Conservation (phyloP, 2,888 invertebrate genomes). For the Germaria angustata region DNA sequence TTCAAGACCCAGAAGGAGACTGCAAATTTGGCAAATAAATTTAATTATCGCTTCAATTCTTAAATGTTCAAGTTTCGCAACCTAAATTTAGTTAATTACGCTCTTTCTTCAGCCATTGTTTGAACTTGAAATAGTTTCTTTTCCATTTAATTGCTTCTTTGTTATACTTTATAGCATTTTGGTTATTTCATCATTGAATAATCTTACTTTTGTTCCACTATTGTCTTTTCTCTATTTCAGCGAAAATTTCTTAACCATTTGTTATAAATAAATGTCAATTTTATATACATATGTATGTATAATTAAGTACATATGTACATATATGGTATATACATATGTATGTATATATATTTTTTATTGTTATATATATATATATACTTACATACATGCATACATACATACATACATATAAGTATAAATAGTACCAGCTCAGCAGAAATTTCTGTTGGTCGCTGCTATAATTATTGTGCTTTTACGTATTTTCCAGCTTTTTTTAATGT, state of each 20-base stretch:
- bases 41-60: too few species aligned
- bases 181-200: slow-evolving; percentile 21
- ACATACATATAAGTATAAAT: slow-evolving; percentile 70
- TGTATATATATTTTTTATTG: not conserved
- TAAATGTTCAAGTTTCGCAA: too few species aligned
- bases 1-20: slow-evolving; percentile 40
- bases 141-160: not conserved
- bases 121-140: slow-evolving; percentile 47
- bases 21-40: too few species aligned
- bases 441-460: slow-evolving; percentile 49
- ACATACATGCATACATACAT: not conserved
- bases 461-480: not conserved
- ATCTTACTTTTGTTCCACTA: not conserved
- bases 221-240: slow-evolving; percentile 37
- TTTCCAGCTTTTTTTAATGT: not conserved
- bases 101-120: not conserved
- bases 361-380: too few species aligned
- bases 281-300: too few species aligned
- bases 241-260: slow-evolving; percentile 4
- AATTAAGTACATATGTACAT: not conserved
- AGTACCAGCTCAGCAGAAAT: slow-evolving; percentile 77
- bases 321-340: not conserved
- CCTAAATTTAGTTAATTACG: not conserved
- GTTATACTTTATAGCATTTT: too few species aligned
- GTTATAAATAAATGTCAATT: not conserved